Base-by-base conservation (phyloP, 1,140 invertebrate genomes). In the Callitettix versicolor region DNA sequence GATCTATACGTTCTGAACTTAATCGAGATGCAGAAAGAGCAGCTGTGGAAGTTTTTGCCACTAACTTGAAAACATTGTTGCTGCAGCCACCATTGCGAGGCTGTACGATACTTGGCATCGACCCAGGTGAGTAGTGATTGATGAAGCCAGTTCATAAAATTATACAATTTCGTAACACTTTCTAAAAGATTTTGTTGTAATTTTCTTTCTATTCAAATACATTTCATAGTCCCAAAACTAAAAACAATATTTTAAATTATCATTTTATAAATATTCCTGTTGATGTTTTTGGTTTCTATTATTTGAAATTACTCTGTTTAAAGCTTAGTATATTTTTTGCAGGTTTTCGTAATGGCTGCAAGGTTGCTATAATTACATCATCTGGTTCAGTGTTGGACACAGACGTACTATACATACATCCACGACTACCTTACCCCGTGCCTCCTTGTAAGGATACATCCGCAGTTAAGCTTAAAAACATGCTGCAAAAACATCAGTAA, bases 311-410 rank as follows among this genome's bases (percentile, higher is more conserved):
- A n/a, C n/a, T n/a, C n/a, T 6, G 15, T 15, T 43, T n/a, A 15
- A 6, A 43, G 15, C 7, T 46, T 22, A 44, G n/a, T 43, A 6
- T 44, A 26, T 42, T 42, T 40, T 48, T 41, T 57, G 18, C 41
- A 67, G 86, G 92, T 1, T 93, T 85, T 66, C 73, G 66, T 52
- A 81, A 90, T 65, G 91, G 91, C 2, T 95, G 91, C 66, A 95
- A 95, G 76, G 65, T 88, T 51, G 85, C 84, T 7, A 68, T 87
- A 1, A 78, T 88, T 17, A 82, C 84, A 20, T 70, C 78, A 40
- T 81, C 78, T 53, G 88, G 88, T 0, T 73, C 78, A 52, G 76
- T 89, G 42, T 66, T 92, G 1, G 74, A 80, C 18, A 82, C 80
- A 1, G 76, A 70, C 48, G 79, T 85, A 5, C 76, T 91, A 49